Base-by-base conservation (phyloP, 2,888 invertebrate genomes). In the Protophormia terraenovae region DNA sequence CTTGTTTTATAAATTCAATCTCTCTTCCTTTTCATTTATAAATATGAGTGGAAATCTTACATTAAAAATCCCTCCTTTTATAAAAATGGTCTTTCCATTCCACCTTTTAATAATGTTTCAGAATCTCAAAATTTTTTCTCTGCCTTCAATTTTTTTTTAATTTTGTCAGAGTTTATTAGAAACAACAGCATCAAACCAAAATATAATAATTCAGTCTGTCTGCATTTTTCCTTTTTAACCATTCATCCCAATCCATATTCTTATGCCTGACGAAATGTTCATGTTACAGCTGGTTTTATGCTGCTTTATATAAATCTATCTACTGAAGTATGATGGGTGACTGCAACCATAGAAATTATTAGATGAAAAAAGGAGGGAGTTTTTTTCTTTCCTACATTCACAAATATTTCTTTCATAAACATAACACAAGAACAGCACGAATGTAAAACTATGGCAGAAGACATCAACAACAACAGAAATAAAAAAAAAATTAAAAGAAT, bases 201-300 rank as follows among this genome's bases (percentile, higher is more conserved):
- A 60, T 22, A 60, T 60, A 67, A 73, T 50, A 73, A 32, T 53
- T 32, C 7, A 32, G 32, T 32, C 7, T 32, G 7, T n/a, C 14
- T n/a, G 0, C 16, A 45, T 45, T 14, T n/a, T 12, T 55, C 24
- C 14, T 38, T 19, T 24, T 16, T 8, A 6, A 3, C 22, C 10
- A 14, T 41, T 24, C 64, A 6, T 41, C 41, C 19, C 2, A 53
- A n/a, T 27, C 14, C n/a, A 16, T 50, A 50, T 8, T 14, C 12
- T 6, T 55, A 14, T 4, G 22, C 50, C n/a, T 62, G 69, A 45
- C 12, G 45, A 32, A 67, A 55, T 53, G 41, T 75, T 79, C 79
- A 71, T 80, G 80, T 69, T 85, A 60, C 86, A 86, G 83, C 82
- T 83, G 86, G 75, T 72, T 72, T 45, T 69, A 53, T 67, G 77